Evolutionary conservation across 2,888 invertebrate species (phyloP).

Genomic region (Hedychridium roseum): DNA sequence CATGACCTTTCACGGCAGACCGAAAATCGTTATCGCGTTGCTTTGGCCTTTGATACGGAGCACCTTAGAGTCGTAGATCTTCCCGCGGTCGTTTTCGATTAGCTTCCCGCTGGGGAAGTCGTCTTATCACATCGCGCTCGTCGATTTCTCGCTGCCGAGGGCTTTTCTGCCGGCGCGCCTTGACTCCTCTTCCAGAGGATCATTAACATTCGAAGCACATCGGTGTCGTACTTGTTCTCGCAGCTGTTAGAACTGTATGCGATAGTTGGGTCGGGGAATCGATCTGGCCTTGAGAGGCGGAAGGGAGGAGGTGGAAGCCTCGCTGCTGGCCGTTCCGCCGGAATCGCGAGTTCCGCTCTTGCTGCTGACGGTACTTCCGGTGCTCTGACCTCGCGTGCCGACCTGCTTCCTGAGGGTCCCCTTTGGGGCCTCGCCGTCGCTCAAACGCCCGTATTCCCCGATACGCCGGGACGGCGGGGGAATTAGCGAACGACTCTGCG

Average conservation of each 20-base stretch:
- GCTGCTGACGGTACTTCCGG: constrained; percentile 60
- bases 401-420: constrained; percentile 48
- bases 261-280: constrained; percentile 73
- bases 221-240: too few relatives aligned
- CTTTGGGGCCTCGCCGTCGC: constrained; percentile 63
- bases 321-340: constrained; percentile 67
- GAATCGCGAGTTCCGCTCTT: constrained; percentile 66
- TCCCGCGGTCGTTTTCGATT: too few relatives aligned
- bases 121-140: too few relatives aligned
- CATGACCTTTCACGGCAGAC: too few relatives aligned
- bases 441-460: constrained; percentile 69
- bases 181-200: too few relatives aligned
- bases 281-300: constrained; percentile 73
- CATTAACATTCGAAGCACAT: too few relatives aligned
- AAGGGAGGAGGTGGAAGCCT: constrained; percentile 68
- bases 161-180: too few relatives aligned
- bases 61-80: too few relatives aligned
- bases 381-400: constrained; percentile 51
- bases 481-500: constrained; percentile 66
- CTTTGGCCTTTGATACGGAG: too few relatives aligned
- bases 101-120: too few relatives aligned
- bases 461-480: constrained; percentile 67
- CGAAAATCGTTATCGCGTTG: too few relatives aligned
- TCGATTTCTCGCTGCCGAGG: too few relatives aligned
- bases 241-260: constrained; percentile 79